Percentiles rank a stretch among this genome's conserved stretches.
phyloP scores from a whole-genome alignment of 2,797 vertebrate species.

The Falco naumanni region DNA sequence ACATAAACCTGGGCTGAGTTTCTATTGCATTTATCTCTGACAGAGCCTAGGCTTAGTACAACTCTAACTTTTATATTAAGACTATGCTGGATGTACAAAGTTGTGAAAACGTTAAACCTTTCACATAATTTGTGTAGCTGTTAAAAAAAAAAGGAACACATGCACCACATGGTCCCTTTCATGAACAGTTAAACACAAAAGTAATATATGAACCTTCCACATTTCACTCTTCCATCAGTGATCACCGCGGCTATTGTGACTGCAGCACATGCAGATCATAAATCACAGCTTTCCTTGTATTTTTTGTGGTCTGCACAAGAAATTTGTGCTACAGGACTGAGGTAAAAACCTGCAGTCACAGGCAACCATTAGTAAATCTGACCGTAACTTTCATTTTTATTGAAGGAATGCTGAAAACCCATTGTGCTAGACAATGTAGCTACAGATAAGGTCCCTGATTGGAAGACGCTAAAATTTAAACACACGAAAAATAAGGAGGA shows the following conservation, averaged over 20 bases:
- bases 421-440: background rate
- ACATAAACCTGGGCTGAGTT: background rate
- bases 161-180: background rate
- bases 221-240: background rate
- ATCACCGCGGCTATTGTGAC: background rate
- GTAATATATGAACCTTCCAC: background rate
- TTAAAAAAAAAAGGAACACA: background rate
- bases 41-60: background rate
- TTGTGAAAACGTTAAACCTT: background rate
- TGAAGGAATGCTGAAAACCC: background rate
- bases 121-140: background rate
- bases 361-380: background rate
- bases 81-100: background rate
- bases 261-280: slow-evolving; percentile 10
- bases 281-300: slow-evolving; percentile 1
- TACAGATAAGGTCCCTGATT: background rate
- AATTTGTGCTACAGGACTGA: background rate
- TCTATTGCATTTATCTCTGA: background rate
- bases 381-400: background rate
- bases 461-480: background rate
- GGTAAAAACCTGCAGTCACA: background rate
- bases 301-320: background rate
- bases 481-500: background rate
- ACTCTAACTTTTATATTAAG: background rate
- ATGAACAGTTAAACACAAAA: background rate